Percentiles rank a stretch among this genome's conserved stretches.
These are phyloP conservation scores for Lepidocyrtoides sp. DNA, from an alignment of 2,888 invertebrate species.

Conservation along the genomic window DNA sequence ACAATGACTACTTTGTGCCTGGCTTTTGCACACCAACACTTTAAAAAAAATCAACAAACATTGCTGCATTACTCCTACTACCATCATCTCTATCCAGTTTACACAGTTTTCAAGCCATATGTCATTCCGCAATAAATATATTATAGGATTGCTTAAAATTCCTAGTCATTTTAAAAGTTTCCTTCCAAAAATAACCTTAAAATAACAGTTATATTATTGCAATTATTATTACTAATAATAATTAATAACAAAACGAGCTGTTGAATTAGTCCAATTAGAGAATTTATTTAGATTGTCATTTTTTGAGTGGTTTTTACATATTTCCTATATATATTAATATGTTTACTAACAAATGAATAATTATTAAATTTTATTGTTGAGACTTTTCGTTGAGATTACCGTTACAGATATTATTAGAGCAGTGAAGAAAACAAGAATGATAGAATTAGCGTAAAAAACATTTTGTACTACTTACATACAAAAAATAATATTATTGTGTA, in stretches of 20 bases:
- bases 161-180: conserved; percentile 38
- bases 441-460: too few species aligned
- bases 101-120: neutral
- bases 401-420: neutral
- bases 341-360: neutral
- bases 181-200: conserved; percentile 51
- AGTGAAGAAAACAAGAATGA: too few species aligned
- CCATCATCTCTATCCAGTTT: too few species aligned
- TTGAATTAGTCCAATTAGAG: neutral
- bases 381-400: neutral
- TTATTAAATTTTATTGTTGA: conserved; percentile 4
- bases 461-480: conserved; percentile 48
- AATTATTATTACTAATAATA: neutral
- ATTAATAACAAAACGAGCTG: neutral
- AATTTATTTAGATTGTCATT: neutral
- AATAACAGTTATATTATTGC: neutral
- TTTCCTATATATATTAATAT: neutral
- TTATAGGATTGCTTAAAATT: conserved; percentile 40
- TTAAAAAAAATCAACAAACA: conserved; percentile 15
- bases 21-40: conserved; percentile 46
- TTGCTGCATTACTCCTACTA: neutral
- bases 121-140: conserved; percentile 26
- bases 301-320: neutral
- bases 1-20: conserved; percentile 60
- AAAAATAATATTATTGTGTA: neutral